phyloP scores from a whole-genome alignment of 2,113 vertebrate species.

The Pachycephala philippinensis region DNA sequence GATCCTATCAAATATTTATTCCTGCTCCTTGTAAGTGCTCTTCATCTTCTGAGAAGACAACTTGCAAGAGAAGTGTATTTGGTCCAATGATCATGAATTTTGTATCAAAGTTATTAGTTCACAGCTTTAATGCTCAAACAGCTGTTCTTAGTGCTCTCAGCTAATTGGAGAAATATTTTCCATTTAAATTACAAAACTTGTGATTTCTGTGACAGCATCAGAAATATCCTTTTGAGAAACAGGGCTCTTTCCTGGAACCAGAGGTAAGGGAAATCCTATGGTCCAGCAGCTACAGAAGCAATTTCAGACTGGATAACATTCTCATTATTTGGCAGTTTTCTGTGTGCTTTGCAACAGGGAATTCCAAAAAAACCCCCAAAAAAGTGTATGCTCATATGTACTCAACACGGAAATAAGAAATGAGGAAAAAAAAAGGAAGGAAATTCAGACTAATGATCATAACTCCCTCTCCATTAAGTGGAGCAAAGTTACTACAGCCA shows the following conservation, averaged over 20 bases:
- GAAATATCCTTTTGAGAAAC: not conserved
- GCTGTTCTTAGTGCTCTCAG: not conserved
- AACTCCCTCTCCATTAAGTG: not conserved
- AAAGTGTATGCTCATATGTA: not conserved
- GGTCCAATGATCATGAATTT: not conserved
- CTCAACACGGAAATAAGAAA: not conserved
- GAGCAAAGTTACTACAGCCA: not conserved
- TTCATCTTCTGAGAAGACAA: not conserved
- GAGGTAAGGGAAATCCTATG: not conserved
- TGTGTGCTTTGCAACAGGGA: not conserved
- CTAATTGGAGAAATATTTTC: not conserved
- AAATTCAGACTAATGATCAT: not conserved
- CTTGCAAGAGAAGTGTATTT: not conserved
- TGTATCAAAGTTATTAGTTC: not conserved
- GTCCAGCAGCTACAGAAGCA: not conserved
- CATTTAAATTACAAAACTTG: not conserved
- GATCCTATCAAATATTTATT: not conserved
- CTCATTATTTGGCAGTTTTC: not conserved
- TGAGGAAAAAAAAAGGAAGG: not conserved
- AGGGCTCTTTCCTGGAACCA: not conserved
- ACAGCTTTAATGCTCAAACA: not conserved
- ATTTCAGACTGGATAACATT: not conserved
- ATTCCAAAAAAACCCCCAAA: accelerated
- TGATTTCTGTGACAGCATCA: not conserved
- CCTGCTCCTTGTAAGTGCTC: not conserved